Evolutionary conservation across 2,113 vertebrate species (phyloP), one percentile per base, ranked within the genome.

Genomic region (Aptenodytes forsteri): DNA sequence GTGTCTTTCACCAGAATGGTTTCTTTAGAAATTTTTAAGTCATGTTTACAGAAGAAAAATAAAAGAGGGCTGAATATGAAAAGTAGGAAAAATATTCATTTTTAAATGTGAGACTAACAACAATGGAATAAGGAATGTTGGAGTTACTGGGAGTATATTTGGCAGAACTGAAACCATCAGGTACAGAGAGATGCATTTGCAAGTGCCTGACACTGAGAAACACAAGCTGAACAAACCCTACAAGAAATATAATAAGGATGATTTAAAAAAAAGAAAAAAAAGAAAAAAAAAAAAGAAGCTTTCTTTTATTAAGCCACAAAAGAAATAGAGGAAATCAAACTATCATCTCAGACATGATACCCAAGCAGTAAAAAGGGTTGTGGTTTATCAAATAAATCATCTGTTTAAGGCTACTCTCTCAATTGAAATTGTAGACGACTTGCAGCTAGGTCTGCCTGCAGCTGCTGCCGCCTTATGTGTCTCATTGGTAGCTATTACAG

Each of bases 241-340:
- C 15, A 46, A 80, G 29, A 83, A 67, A 71, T 30, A 64, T 10
- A 64, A 58, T 17, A 49, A 56, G 46, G 11, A 46, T 19, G 0
- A 70, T 30, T 73, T 0, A n/a, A 62, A 59, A 59, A 16, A 8
- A 40, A 29, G 34, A 25, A 0, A 38, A 55, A 58, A 46, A 10
- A 10, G 13, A 21, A 20, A 25, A 0, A n/a, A 62, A 66, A 42
- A 11, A 44, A 7, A 26, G 1, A 13, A 10, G 6, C 9, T 13
- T 30, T 78, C 3, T 72, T 89, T 65, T 72, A 42, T 62, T 73
- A 73, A 69, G 18, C 10, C 55, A 42, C 22, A 65, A 75, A 72
- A 38, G 11, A 80, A 78, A 90, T 36, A 2, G 1, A 72, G 7
- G 8, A 75, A 79, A 83, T 2, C 4, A 21, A 46, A 58, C 75